Evolutionary conservation across 2,797 vertebrate species (phyloP).

Genomic region (Catostomus latipinnis): DNA sequence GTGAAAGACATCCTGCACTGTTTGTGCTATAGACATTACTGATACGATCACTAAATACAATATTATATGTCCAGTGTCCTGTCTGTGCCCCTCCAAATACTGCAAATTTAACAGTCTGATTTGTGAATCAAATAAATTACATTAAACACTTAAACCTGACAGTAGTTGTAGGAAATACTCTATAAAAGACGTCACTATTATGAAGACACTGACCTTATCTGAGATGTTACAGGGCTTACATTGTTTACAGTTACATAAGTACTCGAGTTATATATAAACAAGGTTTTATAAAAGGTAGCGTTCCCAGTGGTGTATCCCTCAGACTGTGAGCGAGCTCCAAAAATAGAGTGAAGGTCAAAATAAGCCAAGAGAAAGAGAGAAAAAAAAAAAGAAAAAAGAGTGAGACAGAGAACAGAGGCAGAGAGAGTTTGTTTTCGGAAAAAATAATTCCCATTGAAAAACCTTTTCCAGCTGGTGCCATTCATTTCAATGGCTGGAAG

Average conservation of each 20-base stretch:
- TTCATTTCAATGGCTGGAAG: slow-evolving; percentile 13
- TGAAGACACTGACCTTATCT: slow-evolving; percentile 2
- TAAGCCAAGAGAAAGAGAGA: slow-evolving; percentile 2
- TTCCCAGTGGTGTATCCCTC: slow-evolving; percentile 2
- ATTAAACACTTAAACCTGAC: background rate
- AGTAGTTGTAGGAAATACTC: background rate
- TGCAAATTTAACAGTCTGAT: background rate
- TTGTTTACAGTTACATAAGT: slow-evolving; percentile 39
- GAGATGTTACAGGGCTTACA: background rate
- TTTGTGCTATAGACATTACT: too few relatives aligned
- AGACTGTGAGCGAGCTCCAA: slow-evolving; percentile 3
- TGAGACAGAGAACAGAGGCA: background rate
- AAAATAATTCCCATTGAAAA: slow-evolving; percentile 36
- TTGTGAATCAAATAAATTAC: background rate
- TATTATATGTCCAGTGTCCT: background rate
- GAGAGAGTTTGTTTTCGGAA: slow-evolving; percentile 50
- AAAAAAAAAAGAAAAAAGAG: background rate
- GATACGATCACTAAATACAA: too few relatives aligned
- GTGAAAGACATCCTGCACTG: too few relatives aligned
- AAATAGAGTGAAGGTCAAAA: slow-evolving; percentile 2
- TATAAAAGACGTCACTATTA: background rate
- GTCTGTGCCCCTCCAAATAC: background rate
- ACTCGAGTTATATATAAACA: slow-evolving; percentile 16
- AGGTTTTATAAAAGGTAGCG: slow-evolving; percentile 18
- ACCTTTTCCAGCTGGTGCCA: slow-evolving; percentile 47